Evolutionary conservation across 1,140 invertebrate genomes (phyloP).

Genomic region (Eciton burchellii): DNA sequence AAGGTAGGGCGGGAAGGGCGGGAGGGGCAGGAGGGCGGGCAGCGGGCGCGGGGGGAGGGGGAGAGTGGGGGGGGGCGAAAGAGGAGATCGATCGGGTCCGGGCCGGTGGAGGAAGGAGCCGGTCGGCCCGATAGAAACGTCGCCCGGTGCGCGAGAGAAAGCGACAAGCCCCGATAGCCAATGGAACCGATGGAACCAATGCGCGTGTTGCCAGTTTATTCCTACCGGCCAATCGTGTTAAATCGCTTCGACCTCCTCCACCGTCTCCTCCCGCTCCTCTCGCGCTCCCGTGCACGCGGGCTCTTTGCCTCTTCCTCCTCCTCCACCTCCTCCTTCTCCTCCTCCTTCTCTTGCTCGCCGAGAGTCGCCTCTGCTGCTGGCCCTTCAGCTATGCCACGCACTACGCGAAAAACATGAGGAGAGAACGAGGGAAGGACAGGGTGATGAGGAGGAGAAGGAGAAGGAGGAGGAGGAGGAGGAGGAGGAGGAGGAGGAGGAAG

Average conservation of each 20-base stretch:
- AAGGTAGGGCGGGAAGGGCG: no score
- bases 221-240: slow-evolving; percentile 85
- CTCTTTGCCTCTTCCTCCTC: slow-evolving; percentile 25
- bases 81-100: slow-evolving; percentile 64
- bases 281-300: slow-evolving; percentile 42
- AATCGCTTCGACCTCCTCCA: slow-evolving; percentile 81
- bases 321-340: not conserved
- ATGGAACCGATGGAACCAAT: slow-evolving; percentile 85
- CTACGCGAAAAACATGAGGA: slow-evolving; percentile 68
- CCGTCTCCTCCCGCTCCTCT: slow-evolving; percentile 47
- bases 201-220: slow-evolving; percentile 84
- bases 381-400: slow-evolving; percentile 47
- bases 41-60: not conserved
- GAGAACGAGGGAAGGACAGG: slow-evolving; percentile 20
- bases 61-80: slow-evolving; percentile 47
- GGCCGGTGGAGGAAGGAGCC: slow-evolving; percentile 68
- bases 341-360: slow-evolving; percentile 3
- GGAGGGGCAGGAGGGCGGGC: no score
- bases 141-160: slow-evolving; percentile 63
- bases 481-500: slow-evolving; percentile 59
- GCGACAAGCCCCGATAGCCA: slow-evolving; percentile 76
- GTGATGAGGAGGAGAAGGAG: slow-evolving; percentile 22
- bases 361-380: slow-evolving; percentile 21
- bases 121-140: slow-evolving; percentile 66
- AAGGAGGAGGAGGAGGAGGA: slow-evolving; percentile 32